phyloP scores from a whole-genome alignment of 2,888 invertebrate genomes.

The Acleris cristana region DNA sequence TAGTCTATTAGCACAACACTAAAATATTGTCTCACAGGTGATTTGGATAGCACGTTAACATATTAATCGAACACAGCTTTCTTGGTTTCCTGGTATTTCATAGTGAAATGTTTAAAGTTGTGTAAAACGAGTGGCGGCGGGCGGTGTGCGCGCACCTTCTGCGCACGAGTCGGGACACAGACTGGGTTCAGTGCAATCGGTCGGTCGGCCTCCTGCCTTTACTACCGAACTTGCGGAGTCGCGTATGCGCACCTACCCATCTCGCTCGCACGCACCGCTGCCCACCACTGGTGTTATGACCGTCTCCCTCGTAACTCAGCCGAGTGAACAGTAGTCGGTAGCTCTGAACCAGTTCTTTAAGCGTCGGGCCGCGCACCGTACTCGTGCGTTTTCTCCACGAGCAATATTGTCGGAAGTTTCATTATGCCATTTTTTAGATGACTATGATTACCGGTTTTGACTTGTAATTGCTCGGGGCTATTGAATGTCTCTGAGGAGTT shows the following conservation, averaged over 20 bases:
- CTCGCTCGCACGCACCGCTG: constrained; percentile 50
- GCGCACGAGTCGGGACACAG: constrained; percentile 73
- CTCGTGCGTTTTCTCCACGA: constrained; percentile 72
- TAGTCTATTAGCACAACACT: constrained; percentile 63
- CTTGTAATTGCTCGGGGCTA: constrained; percentile 64
- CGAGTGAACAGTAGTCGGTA: constrained; percentile 77
- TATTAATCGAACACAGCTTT: constrained; percentile 68
- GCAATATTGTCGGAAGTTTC: constrained; percentile 65
- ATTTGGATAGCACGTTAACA: constrained; percentile 54
- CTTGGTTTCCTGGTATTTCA: constrained; percentile 58
- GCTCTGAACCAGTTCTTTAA: constrained; percentile 76
- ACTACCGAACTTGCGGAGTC: constrained; percentile 65
- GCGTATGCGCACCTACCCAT: constrained; percentile 69
- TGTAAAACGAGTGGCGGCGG: constrained; percentile 70
- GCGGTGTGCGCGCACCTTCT: constrained; percentile 71
- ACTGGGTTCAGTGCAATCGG: constrained; percentile 69
- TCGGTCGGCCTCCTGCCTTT: constrained; percentile 66
- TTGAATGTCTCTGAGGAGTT: constrained; percentile 52
- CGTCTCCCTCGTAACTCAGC: constrained; percentile 51
- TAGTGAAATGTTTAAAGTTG: constrained; percentile 57
- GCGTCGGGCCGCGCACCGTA: constrained; percentile 63
- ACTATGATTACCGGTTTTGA: constrained; percentile 70
- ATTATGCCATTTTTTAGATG: constrained; percentile 70
- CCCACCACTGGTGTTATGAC: constrained; percentile 34
- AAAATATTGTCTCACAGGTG: constrained; percentile 61